Base-by-base conservation (phyloP, 2,888 invertebrate species). In the Eurytoma adleriae region DNA sequence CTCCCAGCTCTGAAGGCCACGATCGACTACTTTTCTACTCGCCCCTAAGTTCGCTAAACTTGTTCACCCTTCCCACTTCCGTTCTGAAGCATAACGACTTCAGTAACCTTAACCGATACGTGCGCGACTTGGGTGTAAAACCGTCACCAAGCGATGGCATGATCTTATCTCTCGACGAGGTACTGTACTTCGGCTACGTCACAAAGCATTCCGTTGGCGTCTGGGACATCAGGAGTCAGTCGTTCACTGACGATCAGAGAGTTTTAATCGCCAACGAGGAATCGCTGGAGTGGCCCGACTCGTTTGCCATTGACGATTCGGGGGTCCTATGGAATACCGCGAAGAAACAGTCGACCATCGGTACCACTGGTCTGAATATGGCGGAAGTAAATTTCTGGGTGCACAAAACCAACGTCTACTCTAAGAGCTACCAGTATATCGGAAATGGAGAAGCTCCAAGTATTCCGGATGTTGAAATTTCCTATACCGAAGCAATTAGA, bases 201-300 rank as follows among this genome's bases (percentile, higher is more conserved):
- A n/a, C n/a, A 24, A 30, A 14, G 85, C 94, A 94, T 82, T 94
- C 94, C 40, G 93, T 96, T 73, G 94, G 93, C 18, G 93, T 92
- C 89, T 95, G 95, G 95, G 94, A 96, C 88, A 93, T 93, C 18
- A 40, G n/a, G 13, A 24, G 14, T 61, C 64, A 5, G 7, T 14
- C 48, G 14, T 64, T 64, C 12, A 16, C 40, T 2, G 12, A 18
- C 1, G 40, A 30, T 3, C 64, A 92, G 94, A 27, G 93, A 95
- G 79, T 94, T 94, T 12, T 92, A 93, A 84, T 95, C 95, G 88
- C 91, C 93, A 62, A 92, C 92, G 80, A 93, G 93, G 86, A 93
- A 3, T 93, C 93, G 85, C 93, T 95, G 83, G 95, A 95, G 88
- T 96, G 95, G 95, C 93, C 94, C 0, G 95, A 94, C 86, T 93